These are phyloP conservation scores for Orchesella cincta DNA, from an alignment of 1,140 invertebrate genomes.

Conservation along the genomic window DNA sequence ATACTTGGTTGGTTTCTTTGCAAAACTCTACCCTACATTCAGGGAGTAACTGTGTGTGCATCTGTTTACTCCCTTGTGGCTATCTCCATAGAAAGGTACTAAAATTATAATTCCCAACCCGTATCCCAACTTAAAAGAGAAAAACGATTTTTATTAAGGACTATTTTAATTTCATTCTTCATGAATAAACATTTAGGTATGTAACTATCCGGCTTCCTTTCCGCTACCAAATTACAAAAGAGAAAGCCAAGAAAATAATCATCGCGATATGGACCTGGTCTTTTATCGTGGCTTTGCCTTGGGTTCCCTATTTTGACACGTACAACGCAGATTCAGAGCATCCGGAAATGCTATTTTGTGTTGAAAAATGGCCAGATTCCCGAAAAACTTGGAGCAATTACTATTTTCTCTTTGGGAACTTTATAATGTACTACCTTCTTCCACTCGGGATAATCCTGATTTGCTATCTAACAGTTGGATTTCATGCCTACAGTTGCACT, in stretches of 20 bases:
- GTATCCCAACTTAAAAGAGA: too few species aligned
- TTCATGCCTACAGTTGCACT: slow-evolving; percentile 56
- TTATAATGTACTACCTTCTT: slow-evolving; percentile 64
- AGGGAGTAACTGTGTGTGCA: slow-evolving; percentile 67
- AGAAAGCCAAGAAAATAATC: slow-evolving; percentile 51
- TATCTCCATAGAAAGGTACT: slow-evolving; percentile 63
- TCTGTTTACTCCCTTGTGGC: slow-evolving; percentile 67
- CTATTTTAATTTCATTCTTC: neutral
- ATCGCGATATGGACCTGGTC: slow-evolving; percentile 63
- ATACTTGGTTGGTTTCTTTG: slow-evolving; percentile 64
- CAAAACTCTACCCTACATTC: slow-evolving; percentile 65
- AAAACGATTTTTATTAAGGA: neutral
- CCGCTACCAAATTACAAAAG: neutral
- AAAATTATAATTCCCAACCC: slow-evolving; percentile 39
- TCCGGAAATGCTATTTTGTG: slow-evolving; percentile 56
- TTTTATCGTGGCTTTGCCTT: slow-evolving; percentile 62
- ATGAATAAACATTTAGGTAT: neutral
- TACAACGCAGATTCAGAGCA: slow-evolving; percentile 52
- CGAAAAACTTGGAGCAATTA: slow-evolving; percentile 55
- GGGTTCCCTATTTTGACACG: slow-evolving; percentile 62
- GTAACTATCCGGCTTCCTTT: neutral
- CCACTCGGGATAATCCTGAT: slow-evolving; percentile 61
- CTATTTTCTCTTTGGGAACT: slow-evolving; percentile 63
- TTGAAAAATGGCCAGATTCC: slow-evolving; percentile 59
- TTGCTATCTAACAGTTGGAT: slow-evolving; percentile 62